Percentiles rank a stretch among this genome's conserved stretches.
These are phyloP conservation scores for Ammodramus savannarum DNA, from an alignment of 2,113 vertebrate genomes.

Conservation along the genomic window DNA sequence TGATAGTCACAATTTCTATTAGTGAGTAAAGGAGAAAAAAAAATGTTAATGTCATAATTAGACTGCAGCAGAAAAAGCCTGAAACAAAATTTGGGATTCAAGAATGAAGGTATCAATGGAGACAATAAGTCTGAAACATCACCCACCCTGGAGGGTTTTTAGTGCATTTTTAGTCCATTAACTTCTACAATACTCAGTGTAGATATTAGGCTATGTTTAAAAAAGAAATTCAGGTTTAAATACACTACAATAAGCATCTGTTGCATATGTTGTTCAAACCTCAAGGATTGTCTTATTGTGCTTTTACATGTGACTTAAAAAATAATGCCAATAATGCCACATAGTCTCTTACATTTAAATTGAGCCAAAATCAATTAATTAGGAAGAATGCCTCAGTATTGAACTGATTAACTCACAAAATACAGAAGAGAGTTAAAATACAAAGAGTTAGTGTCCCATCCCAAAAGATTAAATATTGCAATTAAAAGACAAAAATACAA, in stretches of 20 bases:
- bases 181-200: neutral
- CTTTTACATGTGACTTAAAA: neutral
- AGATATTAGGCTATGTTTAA: neutral
- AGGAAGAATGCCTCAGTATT: neutral
- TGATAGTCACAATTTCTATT: conserved; percentile 43
- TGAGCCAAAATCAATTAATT: neutral
- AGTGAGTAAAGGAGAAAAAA: conserved; percentile 17
- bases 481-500: neutral
- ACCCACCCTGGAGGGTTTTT: neutral
- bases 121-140: neutral
- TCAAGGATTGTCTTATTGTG: neutral
- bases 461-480: neutral
- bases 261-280: neutral
- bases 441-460: neutral
- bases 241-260: neutral
- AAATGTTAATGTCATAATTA: neutral
- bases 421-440: neutral
- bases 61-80: neutral
- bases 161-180: neutral
- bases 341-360: neutral
- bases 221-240: neutral
- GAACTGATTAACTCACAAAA: neutral
- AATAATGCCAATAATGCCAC: neutral
- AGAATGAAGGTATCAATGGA: neutral
- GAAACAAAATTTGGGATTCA: neutral